Evolutionary conservation across 2,113 vertebrate species (phyloP).

Genomic region (Tetrao urogallus): DNA sequence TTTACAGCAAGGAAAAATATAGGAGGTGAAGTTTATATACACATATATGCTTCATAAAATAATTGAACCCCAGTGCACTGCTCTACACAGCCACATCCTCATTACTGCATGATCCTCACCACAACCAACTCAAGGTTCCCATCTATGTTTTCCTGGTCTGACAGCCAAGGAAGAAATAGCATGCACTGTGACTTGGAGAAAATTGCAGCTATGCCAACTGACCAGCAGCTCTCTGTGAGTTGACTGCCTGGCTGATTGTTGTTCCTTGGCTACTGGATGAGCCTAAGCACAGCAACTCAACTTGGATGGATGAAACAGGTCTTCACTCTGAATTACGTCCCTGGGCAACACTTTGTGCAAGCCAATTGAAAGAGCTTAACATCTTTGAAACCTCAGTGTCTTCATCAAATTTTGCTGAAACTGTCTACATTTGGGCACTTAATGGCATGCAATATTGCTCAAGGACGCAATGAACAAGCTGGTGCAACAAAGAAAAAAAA

Average conservation of each 20-base stretch:
- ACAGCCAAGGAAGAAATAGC: background rate
- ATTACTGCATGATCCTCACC: background rate
- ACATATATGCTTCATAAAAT: background rate
- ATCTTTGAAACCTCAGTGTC: background rate
- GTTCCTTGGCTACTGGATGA: slow-evolving; percentile 20
- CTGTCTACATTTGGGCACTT: background rate
- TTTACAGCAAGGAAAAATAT: background rate
- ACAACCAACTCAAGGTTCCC: background rate
- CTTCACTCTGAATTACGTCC: background rate
- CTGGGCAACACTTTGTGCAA: background rate
- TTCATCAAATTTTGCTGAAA: slow-evolving; percentile 9
- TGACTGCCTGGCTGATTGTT: background rate
- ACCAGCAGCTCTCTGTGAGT: background rate
- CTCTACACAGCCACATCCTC: background rate
- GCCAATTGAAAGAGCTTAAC: slow-evolving; percentile 22
- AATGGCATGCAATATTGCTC: background rate
- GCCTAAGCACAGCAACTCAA: slow-evolving; percentile 25
- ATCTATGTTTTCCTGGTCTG: background rate
- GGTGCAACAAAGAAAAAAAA: background rate
- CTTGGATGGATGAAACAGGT: slow-evolving; percentile 13
- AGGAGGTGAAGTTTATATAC: background rate
- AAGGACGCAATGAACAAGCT: background rate
- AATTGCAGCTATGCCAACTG: accelerated
- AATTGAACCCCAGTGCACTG: background rate
- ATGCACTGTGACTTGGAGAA: background rate